A percentile compares a stretch with the other conserved stretches of the same genome.
phyloP scores from a whole-genome alignment of 2,113 vertebrate species.

The Alexandromys fortis region DNA sequence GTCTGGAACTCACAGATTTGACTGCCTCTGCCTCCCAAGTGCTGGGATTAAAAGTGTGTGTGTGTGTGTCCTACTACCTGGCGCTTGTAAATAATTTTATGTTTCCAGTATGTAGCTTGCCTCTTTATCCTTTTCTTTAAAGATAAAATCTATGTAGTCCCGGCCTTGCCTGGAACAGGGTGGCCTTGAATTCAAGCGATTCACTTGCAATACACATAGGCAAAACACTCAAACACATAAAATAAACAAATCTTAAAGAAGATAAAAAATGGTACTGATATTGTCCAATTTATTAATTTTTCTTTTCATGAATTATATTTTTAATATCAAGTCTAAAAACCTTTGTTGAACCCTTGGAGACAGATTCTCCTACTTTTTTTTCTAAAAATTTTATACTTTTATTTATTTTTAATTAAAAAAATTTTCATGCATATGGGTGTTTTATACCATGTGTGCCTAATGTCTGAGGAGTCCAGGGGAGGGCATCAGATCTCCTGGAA shows the following conservation, averaged over 20 bases:
- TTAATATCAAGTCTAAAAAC: conserved; percentile 24
- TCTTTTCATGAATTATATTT: background rate
- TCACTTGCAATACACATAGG: background rate
- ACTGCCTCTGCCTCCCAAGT: background rate
- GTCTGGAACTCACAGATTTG: background rate
- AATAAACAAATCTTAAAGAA: background rate
- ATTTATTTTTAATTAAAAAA: background rate
- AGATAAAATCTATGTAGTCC: background rate
- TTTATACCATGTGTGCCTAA: background rate
- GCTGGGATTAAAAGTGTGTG: background rate
- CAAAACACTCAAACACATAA: background rate
- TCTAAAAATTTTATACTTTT: background rate
- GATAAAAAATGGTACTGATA: background rate
- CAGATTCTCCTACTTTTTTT: background rate
- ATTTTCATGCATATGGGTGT: background rate
- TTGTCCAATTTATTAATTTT: background rate
- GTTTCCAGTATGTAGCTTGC: background rate
- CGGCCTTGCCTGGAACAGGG: background rate
- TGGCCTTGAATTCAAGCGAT: background rate
- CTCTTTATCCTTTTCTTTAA: background rate
- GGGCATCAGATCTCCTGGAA: background rate
- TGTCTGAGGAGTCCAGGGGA: background rate
- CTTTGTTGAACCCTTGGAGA: background rate
- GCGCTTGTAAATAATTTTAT: background rate
- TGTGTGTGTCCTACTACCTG: background rate